Base-by-base conservation (phyloP, 2,888 invertebrate species). In the Epirrhoe alternata region DNA sequence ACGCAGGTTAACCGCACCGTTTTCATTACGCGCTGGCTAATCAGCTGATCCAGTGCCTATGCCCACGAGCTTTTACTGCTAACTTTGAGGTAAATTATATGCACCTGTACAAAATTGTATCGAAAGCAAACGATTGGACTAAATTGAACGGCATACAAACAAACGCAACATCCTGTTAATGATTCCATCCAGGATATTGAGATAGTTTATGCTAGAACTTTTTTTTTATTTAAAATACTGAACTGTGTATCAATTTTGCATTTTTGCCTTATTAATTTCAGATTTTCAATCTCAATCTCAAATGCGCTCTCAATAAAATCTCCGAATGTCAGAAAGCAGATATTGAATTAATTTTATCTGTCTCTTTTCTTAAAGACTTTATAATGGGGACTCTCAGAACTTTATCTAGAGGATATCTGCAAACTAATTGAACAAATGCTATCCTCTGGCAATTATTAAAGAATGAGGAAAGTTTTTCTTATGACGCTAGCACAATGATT, bases 281-380 rank as follows among this genome's bases (percentile, higher is more conserved):
- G 60, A 66, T 59, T 67, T 64, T 30, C 59, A 65, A 62, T 64
- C 63, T 76, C 69, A 74, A 81, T 76, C 74, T 75, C 64, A 58
- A 65, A 71, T 66, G 70, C 69, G 75, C 74, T 71, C 69, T 61
- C 60, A 70, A 73, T 74, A 72, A 79, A 80, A 77, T 80, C 77
- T 79, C 66, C 71, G 73, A 80, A 78, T 77, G 79, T 80, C 79
- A 76, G 81, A 80, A 81, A 81, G 75, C 77, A 82, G 80, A 82
- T 83, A 85, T 84, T 82, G 82, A 86, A 87, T 84, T 77, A 83
- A 85, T 86, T 81, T 85, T 83, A 86, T 87, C 82, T 81, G 69
- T 79, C 70, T 66, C 73, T 66, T 74, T 78, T 74, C 80, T 78
- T 79, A 80, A 85, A 82, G 80, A 85, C 81, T 84, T 86, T 84